Evolutionary conservation across 2,888 invertebrate genomes (phyloP).

Genomic region (Mythimna loreyi): DNA sequence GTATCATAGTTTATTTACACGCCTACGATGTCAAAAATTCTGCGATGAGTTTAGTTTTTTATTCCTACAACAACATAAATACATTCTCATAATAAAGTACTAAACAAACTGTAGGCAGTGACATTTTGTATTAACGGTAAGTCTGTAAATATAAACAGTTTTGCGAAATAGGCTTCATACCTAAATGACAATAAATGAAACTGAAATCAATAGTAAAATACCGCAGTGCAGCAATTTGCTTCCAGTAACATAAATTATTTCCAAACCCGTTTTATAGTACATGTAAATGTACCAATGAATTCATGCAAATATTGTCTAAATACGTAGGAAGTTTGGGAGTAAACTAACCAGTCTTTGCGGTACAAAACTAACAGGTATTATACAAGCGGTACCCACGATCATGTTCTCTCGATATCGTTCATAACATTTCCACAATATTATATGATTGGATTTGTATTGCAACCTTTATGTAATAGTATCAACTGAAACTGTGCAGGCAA

Average conservation of each 20-base stretch:
- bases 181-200: neutral
- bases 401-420: constrained; percentile 3
- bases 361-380: constrained; percentile 4
- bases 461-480: constrained; percentile 10
- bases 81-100: neutral
- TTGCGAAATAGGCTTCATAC: neutral
- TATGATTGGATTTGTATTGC: constrained; percentile 1
- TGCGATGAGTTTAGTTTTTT: neutral
- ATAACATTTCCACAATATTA: constrained; percentile 17
- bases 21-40: constrained; percentile 28
- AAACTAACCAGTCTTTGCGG: neutral
- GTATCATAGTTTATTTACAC: constrained; percentile 34
- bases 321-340: constrained; percentile 5
- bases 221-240: neutral
- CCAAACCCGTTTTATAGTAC: neutral
- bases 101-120: too few relatives aligned
- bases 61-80: constrained; percentile 30
- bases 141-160: too few relatives aligned
- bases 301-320: constrained; percentile 4
- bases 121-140: constrained; percentile 1
- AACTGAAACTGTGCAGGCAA: neutral
- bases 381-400: constrained; percentile 2
- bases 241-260: neutral
- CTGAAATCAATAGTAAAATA: constrained; percentile 1
- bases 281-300: neutral